Conservation (phyloP, 2,113 vertebrate species). For the Poecile atricapillus region DNA sequence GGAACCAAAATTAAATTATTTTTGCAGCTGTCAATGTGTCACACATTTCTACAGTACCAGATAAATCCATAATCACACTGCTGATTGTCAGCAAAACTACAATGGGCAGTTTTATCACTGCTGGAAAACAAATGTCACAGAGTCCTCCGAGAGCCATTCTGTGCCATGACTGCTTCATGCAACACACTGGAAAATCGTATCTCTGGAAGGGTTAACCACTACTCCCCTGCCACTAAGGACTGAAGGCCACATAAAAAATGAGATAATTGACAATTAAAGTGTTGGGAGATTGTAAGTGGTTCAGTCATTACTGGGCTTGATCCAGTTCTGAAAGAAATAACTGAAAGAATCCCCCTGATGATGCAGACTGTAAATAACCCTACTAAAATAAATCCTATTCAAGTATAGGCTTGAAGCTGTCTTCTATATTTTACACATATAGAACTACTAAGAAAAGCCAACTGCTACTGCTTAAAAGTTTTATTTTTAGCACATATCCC, state of each 20-base stretch:
- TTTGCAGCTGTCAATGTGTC: slow-evolving; percentile 25
- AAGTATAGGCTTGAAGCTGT: background rate
- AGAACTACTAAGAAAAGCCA: background rate
- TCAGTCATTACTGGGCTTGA: background rate
- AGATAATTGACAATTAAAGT: slow-evolving; percentile 18
- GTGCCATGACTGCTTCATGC: background rate
- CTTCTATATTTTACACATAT: slow-evolving; percentile 18
- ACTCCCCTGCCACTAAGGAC: background rate
- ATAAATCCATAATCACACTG: background rate
- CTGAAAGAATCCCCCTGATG: background rate
- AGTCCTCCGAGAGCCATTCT: background rate
- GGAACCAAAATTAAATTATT: slow-evolving; percentile 19
- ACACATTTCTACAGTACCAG: background rate
- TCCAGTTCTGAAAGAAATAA: background rate
- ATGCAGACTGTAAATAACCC: slow-evolving; percentile 16
- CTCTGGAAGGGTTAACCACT: background rate
- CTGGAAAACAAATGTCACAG: background rate
- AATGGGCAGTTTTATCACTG: slow-evolving; percentile 15
- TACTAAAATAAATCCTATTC: slow-evolving; percentile 11
- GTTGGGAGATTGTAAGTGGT: background rate
- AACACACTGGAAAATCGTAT: background rate
- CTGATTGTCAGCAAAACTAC: slow-evolving; percentile 19
- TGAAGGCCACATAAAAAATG: background rate
- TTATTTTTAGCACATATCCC: slow-evolving; percentile 37
- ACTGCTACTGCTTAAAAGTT: background rate